Conservation (phyloP, 2,113 vertebrate genomes). For the Sus scrofa region T2T-Sscrofa CM000826.6:135927001-135927500, state of each 20-base stretch:
- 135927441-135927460: background rate
- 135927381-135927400: background rate
- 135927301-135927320: background rate
- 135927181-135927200: background rate
- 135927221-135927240: background rate
- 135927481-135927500: background rate
- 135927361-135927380: background rate
- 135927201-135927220: conserved; percentile 14
- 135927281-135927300: background rate
- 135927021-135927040: conserved; percentile 57
- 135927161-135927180: background rate
- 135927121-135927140: conserved; percentile 56
- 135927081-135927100: conserved; percentile 53
- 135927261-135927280: background rate
- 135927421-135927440: background rate
- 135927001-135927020: conserved; percentile 50
- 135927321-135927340: background rate
- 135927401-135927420: background rate
- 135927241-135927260: background rate
- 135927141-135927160: conserved; percentile 58
- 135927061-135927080: conserved; percentile 22
- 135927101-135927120: conserved; percentile 42
- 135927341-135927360: background rate
- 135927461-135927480: background rate
- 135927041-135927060: conserved; percentile 20